Evolutionary conservation across 2,888 invertebrate species (phyloP).

Genomic region (Biston betularia): DNA sequence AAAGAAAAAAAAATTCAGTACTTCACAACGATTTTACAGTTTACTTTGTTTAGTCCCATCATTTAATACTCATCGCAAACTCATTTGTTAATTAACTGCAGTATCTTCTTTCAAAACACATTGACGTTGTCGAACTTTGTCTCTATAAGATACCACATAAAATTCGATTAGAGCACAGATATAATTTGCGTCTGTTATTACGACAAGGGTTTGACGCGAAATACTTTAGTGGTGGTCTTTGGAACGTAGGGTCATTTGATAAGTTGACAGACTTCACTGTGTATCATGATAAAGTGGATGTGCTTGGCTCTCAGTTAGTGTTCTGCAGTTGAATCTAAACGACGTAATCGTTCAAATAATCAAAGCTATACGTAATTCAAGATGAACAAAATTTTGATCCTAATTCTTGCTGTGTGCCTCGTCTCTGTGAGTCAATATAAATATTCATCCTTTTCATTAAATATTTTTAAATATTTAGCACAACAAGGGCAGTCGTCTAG

Average conservation of each 20-base stretch:
- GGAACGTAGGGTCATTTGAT: slow-evolving; percentile 59
- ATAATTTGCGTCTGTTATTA: background rate
- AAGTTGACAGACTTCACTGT: slow-evolving; percentile 50
- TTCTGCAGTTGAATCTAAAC: slow-evolving; percentile 45
- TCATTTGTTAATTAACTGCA: slow-evolving; percentile 59
- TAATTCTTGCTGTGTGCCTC: slow-evolving; percentile 70
- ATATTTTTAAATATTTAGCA: background rate
- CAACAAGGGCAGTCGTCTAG: too few species aligned
- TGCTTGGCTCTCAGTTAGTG: slow-evolving; percentile 50
- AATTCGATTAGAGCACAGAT: background rate
- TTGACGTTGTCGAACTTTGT: slow-evolving; percentile 6
- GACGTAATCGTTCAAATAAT: slow-evolving; percentile 42
- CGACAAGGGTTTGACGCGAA: slow-evolving; percentile 7
- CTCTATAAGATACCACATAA: background rate
- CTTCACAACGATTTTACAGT: too few species aligned
- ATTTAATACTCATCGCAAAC: slow-evolving; percentile 46
- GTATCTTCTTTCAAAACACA: slow-evolving; percentile 11
- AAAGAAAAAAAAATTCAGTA: background rate
- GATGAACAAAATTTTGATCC: slow-evolving; percentile 70
- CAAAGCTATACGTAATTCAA: slow-evolving; percentile 40
- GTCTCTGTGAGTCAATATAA: slow-evolving; percentile 61
- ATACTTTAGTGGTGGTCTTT: background rate
- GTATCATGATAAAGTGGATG: slow-evolving; percentile 53
- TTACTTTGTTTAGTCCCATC: slow-evolving; percentile 27
- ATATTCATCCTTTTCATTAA: background rate